These are phyloP conservation scores for Spheniscus mendiculus DNA, from an alignment of 2,113 vertebrate species.

Conservation along the genomic window DNA sequence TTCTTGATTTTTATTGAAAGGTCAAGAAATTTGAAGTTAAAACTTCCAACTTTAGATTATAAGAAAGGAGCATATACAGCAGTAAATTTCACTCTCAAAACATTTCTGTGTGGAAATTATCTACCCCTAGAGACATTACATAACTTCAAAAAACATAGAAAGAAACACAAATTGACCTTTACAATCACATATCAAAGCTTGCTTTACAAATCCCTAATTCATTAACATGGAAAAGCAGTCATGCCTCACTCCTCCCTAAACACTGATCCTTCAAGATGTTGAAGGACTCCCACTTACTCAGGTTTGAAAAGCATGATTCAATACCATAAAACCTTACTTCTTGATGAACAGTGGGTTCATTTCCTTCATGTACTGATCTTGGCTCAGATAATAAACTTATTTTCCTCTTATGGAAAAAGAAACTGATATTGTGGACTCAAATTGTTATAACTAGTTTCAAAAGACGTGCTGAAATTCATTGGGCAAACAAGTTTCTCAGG, in stretches of 20 bases:
- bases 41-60: background rate
- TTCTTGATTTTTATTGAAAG: background rate
- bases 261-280: background rate
- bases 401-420: background rate
- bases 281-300: background rate
- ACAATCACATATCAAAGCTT: background rate
- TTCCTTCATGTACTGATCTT: background rate
- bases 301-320: background rate
- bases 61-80: background rate
- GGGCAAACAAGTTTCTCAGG: background rate
- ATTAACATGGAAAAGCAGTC: background rate
- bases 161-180: background rate
- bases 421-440: background rate
- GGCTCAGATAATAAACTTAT: background rate
- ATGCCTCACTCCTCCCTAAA: background rate
- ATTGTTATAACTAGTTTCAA: background rate
- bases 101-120: background rate
- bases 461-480: background rate
- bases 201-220: background rate
- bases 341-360: background rate
- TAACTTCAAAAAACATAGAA: background rate
- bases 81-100: background rate
- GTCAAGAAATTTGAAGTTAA: background rate
- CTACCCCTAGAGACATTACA: background rate
- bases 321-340: background rate